Evolutionary conservation across 2,888 invertebrate species (phyloP).

Genomic region (Corythucha ciliata): DNA sequence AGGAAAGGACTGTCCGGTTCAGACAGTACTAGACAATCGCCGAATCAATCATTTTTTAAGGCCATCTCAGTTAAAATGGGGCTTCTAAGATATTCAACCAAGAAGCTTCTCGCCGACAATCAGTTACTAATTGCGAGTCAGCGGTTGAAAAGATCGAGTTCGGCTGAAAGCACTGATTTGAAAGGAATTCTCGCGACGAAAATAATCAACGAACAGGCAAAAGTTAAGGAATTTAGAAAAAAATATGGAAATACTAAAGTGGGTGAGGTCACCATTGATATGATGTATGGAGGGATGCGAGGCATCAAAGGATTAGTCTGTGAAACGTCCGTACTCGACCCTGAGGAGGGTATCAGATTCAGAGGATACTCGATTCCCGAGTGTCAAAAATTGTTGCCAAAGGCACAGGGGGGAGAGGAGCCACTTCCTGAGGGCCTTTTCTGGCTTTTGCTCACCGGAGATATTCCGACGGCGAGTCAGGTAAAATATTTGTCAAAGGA

Average conservation of each 20-base stretch:
- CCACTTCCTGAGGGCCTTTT: slow-evolving; percentile 90
- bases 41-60: too few species aligned
- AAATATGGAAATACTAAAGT: slow-evolving; percentile 79
- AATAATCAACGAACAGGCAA: slow-evolving; percentile 86
- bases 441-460: slow-evolving; percentile 83
- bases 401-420: slow-evolving; percentile 66
- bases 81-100: too few species aligned
- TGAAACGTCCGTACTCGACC: slow-evolving; percentile 88
- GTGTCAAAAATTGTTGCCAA: slow-evolving; percentile 76
- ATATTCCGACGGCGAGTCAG: slow-evolving; percentile 72
- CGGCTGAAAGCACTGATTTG: slow-evolving; percentile 3
- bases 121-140: too few species aligned
- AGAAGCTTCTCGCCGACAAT: too few species aligned
- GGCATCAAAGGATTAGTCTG: slow-evolving; percentile 89
- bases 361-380: slow-evolving; percentile 87
- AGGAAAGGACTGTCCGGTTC: too few species aligned
- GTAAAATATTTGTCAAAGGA: slow-evolving; percentile 60
- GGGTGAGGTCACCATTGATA: slow-evolving; percentile 93
- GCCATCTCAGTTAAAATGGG: too few species aligned
- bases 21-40: too few species aligned
- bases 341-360: slow-evolving; percentile 91
- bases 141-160: not conserved
- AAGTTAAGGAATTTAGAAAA: slow-evolving; percentile 84
- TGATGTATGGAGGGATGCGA: slow-evolving; percentile 92
- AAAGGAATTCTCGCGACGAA: slow-evolving; percentile 6